These are phyloP conservation scores for Ceriagrion tenellum DNA, from an alignment of 2,888 invertebrate species.

Conservation along the genomic window DNA sequence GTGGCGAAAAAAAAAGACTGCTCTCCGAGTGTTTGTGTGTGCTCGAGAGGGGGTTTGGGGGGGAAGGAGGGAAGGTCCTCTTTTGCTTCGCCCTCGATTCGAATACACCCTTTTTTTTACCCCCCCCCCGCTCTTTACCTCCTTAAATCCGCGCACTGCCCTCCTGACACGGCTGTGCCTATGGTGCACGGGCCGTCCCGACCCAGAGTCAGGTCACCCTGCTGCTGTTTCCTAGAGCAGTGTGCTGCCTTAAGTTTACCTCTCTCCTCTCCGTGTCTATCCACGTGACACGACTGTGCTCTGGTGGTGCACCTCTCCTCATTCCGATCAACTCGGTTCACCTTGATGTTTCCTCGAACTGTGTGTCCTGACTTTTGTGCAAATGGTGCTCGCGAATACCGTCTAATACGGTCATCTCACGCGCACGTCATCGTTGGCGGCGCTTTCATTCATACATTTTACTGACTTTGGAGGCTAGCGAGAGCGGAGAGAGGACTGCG, in stretches of 20 bases:
- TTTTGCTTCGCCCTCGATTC: background rate
- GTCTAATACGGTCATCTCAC: no score
- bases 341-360: background rate
- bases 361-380: no score
- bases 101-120: background rate
- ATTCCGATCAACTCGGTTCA: background rate
- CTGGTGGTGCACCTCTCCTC: no score
- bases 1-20: background rate
- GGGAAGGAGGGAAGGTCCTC: background rate
- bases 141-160: background rate
- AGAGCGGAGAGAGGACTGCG: background rate
- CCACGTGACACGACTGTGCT: no score
- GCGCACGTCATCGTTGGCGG: no score
- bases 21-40: background rate
- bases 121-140: background rate
- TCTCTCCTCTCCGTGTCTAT: background rate
- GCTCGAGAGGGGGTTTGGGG: background rate
- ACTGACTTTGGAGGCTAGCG: no score
- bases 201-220: background rate
- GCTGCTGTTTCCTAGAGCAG: background rate
- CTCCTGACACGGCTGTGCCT: background rate
- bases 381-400: no score
- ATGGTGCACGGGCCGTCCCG: background rate
- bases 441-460: no score
- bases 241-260: background rate